Conservation (phyloP, 2,797 vertebrate genomes). For the Helicolenus hilgendorfi region DNA sequence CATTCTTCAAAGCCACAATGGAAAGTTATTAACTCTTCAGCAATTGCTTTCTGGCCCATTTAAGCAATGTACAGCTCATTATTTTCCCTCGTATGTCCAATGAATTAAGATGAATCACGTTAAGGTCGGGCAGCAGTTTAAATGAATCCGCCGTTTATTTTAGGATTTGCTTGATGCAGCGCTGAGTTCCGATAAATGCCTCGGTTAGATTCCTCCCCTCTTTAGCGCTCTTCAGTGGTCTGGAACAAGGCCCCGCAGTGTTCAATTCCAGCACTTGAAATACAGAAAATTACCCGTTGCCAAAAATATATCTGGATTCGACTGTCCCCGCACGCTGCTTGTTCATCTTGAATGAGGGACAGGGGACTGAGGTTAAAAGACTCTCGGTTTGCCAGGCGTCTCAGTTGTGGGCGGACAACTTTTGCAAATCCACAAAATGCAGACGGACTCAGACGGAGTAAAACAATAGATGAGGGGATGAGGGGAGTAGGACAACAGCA, state of each 20-base stretch:
- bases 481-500: conserved; percentile 33
- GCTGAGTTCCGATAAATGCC: conserved; percentile 41
- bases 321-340: conserved; percentile 36
- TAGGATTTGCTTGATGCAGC: conserved; percentile 48
- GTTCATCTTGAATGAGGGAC: conserved; percentile 38
- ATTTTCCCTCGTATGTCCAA: conserved; percentile 35
- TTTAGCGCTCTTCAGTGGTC: conserved; percentile 58
- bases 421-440: conserved; percentile 38
- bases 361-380: conserved; percentile 38
- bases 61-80: conserved; percentile 23
- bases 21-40: conserved; percentile 43
- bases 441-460: not conserved
- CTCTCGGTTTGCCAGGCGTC: conserved; percentile 38
- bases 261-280: conserved; percentile 44
- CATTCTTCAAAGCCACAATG: not conserved
- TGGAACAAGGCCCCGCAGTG: conserved; percentile 42
- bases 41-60: conserved; percentile 63
- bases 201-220: conserved; percentile 45
- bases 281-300: conserved; percentile 70
- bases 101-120: conserved; percentile 55
- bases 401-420: conserved; percentile 36
- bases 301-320: conserved; percentile 52
- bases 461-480: conserved; percentile 44
- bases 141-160: conserved; percentile 62
- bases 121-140: conserved; percentile 30